Evolutionary conservation across 2,797 vertebrate genomes (phyloP), one percentile per base, ranked within the genome.

Genomic region (Tangara arthus): DNA sequence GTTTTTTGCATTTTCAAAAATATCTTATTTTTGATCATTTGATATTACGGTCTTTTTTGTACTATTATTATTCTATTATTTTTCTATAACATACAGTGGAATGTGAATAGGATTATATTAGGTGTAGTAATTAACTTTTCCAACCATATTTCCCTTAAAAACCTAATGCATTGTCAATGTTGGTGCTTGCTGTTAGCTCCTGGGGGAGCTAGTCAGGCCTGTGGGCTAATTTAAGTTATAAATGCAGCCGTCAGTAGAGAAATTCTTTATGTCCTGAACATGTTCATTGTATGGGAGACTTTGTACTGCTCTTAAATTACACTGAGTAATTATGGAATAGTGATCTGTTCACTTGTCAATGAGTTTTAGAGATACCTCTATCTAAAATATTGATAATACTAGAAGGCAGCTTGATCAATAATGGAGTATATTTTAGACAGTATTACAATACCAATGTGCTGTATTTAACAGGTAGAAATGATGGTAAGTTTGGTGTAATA

Each of bases 1-100:
- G 95, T 98, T 98, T 98, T 97, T 96, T 98, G 92, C 92, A 94
- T 97, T 95, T 89, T 92, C 63, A 96, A 96, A 90, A 89, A 71
- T 95, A 94, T 13, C 34, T 97, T 96, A 50, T 94, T 97, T 98
- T 97, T 96, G 35, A 88, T 97, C 50, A 87, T 96, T 96, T 96
- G 57, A 91, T 91, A 77, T 95, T 97, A 96, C 96, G 42, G 52
- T 63, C 66, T 95, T 95, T 90, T 90, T 56, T 93, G 92, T 32
- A 94, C 88, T 56, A 44, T 60, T 72, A 30, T 56, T 96, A 92
- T 96, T 59, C 15, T 65, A n/a, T 81, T 75, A 80, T 93, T 97
- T 95, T 97, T 91, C 27, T 93, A 19, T 94, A 20, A 56, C 80
- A 91, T 83, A 26, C 49, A 65, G 35, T 55, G 80, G 56, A 32